Percentiles rank a stretch among this genome's conserved stretches.
Conservation (phyloP, 2,797 vertebrate genomes). For the Buceros bicornis region DNA sequence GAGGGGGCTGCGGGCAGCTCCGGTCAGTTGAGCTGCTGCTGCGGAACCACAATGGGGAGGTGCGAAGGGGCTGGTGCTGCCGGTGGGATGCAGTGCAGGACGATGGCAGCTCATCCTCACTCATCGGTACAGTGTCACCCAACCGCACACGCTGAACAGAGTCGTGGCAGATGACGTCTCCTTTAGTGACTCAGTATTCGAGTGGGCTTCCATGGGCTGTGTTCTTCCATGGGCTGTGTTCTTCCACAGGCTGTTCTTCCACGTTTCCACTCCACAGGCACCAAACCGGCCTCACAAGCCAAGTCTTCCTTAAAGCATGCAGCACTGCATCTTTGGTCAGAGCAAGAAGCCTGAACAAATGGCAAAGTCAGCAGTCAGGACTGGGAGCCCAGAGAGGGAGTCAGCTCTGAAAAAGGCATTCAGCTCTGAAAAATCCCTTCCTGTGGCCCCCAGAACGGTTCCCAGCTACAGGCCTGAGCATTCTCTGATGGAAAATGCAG, state of each 20-base stretch:
- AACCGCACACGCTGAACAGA: background rate
- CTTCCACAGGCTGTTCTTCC: background rate
- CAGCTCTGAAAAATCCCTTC: background rate
- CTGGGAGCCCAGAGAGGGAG: rapidly evolving
- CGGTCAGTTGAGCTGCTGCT: rapidly evolving
- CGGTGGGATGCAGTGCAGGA: background rate
- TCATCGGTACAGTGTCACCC: background rate
- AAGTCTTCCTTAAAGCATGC: background rate
- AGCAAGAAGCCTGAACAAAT: background rate
- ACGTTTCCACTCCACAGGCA: background rate
- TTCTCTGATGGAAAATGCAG: background rate
- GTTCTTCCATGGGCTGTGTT: background rate
- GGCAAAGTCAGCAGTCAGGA: background rate
- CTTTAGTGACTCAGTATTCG: rapidly evolving
- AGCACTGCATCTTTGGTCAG: background rate
- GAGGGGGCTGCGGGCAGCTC: background rate
- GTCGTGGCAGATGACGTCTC: background rate
- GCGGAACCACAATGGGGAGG: background rate
- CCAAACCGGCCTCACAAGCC: background rate
- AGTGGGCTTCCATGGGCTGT: background rate
- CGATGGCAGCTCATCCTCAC: rapidly evolving
- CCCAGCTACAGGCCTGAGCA: background rate
- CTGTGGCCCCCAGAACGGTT: background rate
- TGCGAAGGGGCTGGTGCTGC: rapidly evolving
- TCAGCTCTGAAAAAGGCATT: background rate